Conservation (phyloP, 1,140 invertebrate genomes). For the Cyphomyrmex costatus region DNA sequence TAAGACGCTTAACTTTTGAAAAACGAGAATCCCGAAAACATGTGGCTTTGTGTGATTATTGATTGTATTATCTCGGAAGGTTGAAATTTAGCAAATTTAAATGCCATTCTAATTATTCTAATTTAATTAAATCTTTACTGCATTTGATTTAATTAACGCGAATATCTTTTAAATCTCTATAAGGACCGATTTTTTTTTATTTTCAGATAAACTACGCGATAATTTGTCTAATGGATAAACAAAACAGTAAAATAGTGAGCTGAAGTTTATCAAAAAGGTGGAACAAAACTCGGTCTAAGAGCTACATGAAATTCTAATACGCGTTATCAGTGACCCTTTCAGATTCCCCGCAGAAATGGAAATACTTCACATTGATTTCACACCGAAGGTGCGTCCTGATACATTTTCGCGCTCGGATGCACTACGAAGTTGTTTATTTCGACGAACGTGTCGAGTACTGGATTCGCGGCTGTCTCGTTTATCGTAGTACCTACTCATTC, state of each 20-base stretch:
- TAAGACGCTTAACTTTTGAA: neutral
- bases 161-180: neutral
- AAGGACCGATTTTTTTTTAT: too few relatives aligned
- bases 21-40: neutral
- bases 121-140: neutral
- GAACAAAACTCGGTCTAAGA: too few relatives aligned
- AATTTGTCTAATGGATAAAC: too few relatives aligned
- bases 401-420: neutral
- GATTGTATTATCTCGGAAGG: too few relatives aligned
- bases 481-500: neutral
- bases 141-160: neutral
- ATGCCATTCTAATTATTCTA: neutral
- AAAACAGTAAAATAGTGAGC: too few relatives aligned
- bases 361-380: constrained; percentile 17
- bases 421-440: neutral
- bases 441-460: neutral
- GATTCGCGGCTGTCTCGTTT: neutral
- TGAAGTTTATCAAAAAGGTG: too few relatives aligned
- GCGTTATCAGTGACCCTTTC: neutral
- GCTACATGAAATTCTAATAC: neutral
- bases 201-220: too few relatives aligned
- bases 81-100: neutral
- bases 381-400: neutral
- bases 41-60: neutral
- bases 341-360: neutral